phyloP scores from a whole-genome alignment of 2,113 vertebrate genomes.

The Elephantulus edwardii region DNA sequence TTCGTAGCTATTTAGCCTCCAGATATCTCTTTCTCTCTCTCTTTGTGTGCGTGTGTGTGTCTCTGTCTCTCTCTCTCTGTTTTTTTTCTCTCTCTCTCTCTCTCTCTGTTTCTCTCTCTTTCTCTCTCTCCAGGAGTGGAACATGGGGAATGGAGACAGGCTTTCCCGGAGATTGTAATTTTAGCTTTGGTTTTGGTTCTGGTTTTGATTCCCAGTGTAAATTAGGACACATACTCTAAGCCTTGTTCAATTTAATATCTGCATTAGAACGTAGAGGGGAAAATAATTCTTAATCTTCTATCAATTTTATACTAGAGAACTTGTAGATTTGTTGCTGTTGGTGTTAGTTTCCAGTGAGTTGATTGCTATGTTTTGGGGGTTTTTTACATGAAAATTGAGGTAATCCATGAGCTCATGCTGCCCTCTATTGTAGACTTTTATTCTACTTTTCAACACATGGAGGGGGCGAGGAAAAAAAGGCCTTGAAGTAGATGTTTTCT shows the following conservation, averaged over 20 bases:
- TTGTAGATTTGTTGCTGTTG: background rate
- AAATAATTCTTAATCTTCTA: background rate
- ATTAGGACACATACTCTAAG: background rate
- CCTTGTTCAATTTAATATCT: background rate
- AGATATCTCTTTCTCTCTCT: too few species aligned
- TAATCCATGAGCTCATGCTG: constrained; percentile 8
- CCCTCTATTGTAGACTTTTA: constrained; percentile 17
- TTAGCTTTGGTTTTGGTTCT: too few species aligned
- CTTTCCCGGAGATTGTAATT: too few species aligned
- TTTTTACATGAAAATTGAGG: background rate
- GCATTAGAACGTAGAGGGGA: background rate
- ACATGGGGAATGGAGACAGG: too few species aligned
- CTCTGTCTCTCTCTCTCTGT: too few species aligned
- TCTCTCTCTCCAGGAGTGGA: too few species aligned
- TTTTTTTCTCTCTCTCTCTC: too few species aligned
- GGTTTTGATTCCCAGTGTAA: background rate
- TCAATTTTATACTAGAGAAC: background rate
- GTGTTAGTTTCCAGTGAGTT: background rate
- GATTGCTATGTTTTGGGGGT: background rate
- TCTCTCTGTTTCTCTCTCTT: too few species aligned
- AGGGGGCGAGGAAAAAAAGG: accelerated
- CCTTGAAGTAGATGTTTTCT: background rate
- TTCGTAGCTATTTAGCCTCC: too few species aligned
- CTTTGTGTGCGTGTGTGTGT: too few species aligned
- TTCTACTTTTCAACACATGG: background rate